Base-by-base conservation (phyloP, 2,888 invertebrate species). In the Drosophila sordidapex region DNA sequence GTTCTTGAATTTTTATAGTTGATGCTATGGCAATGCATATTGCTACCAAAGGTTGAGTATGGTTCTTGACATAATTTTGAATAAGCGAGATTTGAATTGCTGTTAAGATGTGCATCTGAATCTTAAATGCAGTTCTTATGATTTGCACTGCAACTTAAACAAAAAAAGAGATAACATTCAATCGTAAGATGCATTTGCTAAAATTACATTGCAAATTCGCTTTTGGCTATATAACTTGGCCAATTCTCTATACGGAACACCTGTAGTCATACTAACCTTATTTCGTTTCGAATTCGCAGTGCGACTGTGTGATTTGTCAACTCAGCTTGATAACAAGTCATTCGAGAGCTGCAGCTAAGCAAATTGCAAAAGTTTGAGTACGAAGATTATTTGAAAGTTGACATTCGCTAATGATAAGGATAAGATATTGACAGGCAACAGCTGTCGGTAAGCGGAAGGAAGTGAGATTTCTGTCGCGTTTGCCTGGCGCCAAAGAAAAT, bases 401-500 rank as follows among this genome's bases (percentile, higher is more conserved):
- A 77, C 83, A 70, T 77, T 69, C 74, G 83, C 86, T 89, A 87
- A 87, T 87, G 86, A 87, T 85, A 81, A 79, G 86, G 62, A 75
- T 68, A 62, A 80, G 71, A 81, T 85, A 87, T 83, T 81, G 85
- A 71, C 73, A 73, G 73, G 69, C 78, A 76, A 78, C 82, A 84
- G 81, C 83, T 81, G 81, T 70, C 70, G 76, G 57, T 60, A 35
- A 40, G 49, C 70, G 83, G 79, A 76, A 83, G 84, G 80, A 82
- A 76, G 56, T 53, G 48, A 66, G 74, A 46, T 25, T 72, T 74
- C 70, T 63, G 61, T 62, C 64, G 64, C 71, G 49, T 67, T 58
- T 36, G 60, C 58, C 61, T 78, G 69, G 73, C 74, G 77, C 58
- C 71, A 72, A 43, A 58, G 63, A 79, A 76, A 77, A 81, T 75